These are phyloP conservation scores for Carcinoscorpius rotundicauda DNA, from an alignment of 1,140 invertebrate species.

Conservation along the genomic window DNA sequence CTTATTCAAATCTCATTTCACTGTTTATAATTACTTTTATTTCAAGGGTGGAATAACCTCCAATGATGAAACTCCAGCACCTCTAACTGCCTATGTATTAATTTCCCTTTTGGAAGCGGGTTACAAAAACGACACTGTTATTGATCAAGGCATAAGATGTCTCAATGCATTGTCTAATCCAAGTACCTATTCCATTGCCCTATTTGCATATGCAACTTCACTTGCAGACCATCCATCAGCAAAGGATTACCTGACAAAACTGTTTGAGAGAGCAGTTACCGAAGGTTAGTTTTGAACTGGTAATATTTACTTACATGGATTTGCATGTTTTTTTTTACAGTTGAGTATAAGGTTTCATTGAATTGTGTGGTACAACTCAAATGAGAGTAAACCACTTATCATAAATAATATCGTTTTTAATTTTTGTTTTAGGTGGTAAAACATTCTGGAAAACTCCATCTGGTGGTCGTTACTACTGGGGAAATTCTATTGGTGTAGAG, in stretches of 20 bases:
- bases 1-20: not conserved
- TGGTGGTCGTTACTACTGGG: not conserved
- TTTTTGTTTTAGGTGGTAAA: slow-evolving; percentile 3
- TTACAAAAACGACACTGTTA: slow-evolving; percentile 28
- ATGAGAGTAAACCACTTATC: too few species aligned
- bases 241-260: slow-evolving; percentile 14
- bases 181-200: slow-evolving; percentile 42
- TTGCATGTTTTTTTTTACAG: not conserved
- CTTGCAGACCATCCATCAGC: slow-evolving; percentile 36
- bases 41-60: slow-evolving; percentile 45
- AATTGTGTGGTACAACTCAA: too few species aligned
- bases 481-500: slow-evolving; percentile 44
- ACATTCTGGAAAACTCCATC: slow-evolving; percentile 3
- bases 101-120: slow-evolving; percentile 48
- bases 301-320: not conserved
- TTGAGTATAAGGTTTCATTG: too few species aligned
- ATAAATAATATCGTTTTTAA: not conserved
- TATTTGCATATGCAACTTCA: slow-evolving; percentile 46
- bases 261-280: slow-evolving; percentile 17
- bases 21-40: not conserved
- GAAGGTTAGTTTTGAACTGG: slow-evolving; percentile 2
- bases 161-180: slow-evolving; percentile 37
- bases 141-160: slow-evolving; percentile 44
- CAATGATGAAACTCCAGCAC: slow-evolving; percentile 41
- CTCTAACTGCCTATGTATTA: slow-evolving; percentile 52